Evolutionary conservation across 2,888 invertebrate species (phyloP).

Genomic region (Drosophila vallismaia): DNA sequence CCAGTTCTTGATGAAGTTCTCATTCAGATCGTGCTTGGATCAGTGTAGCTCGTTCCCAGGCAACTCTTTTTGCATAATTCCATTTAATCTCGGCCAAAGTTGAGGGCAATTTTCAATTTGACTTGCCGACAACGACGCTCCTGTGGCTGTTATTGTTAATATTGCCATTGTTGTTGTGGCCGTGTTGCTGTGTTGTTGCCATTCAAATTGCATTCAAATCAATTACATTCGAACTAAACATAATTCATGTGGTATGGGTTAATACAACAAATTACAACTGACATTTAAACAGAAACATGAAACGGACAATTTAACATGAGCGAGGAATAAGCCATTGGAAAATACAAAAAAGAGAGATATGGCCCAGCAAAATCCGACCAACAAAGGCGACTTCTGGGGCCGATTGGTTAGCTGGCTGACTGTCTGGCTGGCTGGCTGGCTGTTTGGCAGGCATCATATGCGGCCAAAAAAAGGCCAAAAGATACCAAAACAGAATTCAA

Average conservation of each 20-base stretch:
- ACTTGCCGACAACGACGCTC: conserved; percentile 53
- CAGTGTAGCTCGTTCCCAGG: conserved; percentile 29
- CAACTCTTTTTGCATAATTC: conserved; percentile 51
- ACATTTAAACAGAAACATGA: conserved; percentile 78
- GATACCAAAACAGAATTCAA: conserved; percentile 65
- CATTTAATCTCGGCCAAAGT: conserved; percentile 67
- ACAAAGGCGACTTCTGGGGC: conserved; percentile 51
- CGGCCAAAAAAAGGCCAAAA: conserved; percentile 45
- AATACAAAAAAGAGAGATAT: conserved; percentile 35
- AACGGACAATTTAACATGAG: conserved; percentile 77
- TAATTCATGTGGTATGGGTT: conserved; percentile 78
- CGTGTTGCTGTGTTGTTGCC: conserved; percentile 38
- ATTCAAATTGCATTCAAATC: conserved; percentile 79
- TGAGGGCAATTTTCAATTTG: conserved; percentile 64
- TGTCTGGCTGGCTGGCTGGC: conserved; percentile 30
- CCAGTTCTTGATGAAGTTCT: conserved; percentile 49
- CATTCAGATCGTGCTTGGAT: conserved; percentile 45
- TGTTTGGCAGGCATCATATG: conserved; percentile 47
- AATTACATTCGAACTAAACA: conserved; percentile 78
- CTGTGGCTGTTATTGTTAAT: conserved; percentile 51
- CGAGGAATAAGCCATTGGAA: conserved; percentile 48
- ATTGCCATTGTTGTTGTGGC: conserved; percentile 42
- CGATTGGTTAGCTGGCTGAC: conserved; percentile 5
- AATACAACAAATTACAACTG: conserved; percentile 79
- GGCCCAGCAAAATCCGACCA: conserved; percentile 23